phyloP scores from a whole-genome alignment of 2,113 vertebrate species.

The Psittacula cyanocephala region DNA sequence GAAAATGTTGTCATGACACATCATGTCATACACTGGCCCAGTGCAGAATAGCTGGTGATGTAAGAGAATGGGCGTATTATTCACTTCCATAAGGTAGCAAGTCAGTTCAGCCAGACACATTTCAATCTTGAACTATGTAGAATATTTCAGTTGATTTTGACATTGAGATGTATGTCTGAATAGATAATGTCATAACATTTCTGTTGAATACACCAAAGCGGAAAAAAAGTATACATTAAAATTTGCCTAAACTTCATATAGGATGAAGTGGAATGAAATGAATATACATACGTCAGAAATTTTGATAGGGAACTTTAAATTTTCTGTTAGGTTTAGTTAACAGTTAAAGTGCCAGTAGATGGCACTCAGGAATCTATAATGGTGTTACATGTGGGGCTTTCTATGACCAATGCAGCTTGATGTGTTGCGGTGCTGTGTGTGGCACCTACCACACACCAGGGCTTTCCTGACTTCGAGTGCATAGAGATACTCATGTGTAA shows the following conservation, averaged over 20 bases:
- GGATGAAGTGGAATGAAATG: background rate
- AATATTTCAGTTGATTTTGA: background rate
- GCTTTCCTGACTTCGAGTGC: rapidly evolving
- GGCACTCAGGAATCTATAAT: slow-evolving; percentile 46
- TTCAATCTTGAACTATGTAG: background rate
- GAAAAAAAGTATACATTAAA: rapidly evolving
- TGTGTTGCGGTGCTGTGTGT: background rate
- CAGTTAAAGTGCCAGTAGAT: slow-evolving; percentile 41
- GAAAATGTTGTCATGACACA: background rate
- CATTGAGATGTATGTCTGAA: background rate
- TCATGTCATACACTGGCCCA: too few relatives aligned
- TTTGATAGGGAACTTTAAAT: background rate
- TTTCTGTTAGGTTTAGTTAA: background rate
- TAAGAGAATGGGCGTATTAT: background rate
- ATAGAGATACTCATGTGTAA: rapidly evolving
- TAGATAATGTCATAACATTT: background rate
- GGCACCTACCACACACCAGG: background rate
- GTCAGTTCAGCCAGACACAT: background rate
- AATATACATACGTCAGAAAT: too few relatives aligned
- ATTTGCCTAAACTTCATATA: background rate
- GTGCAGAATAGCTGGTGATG: background rate
- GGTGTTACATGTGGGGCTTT: background rate
- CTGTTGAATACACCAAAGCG: background rate
- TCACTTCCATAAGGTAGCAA: background rate
- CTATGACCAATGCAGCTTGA: background rate